Base-by-base conservation (phyloP, 2,797 vertebrate genomes). In the Lerista edwardsae region DNA sequence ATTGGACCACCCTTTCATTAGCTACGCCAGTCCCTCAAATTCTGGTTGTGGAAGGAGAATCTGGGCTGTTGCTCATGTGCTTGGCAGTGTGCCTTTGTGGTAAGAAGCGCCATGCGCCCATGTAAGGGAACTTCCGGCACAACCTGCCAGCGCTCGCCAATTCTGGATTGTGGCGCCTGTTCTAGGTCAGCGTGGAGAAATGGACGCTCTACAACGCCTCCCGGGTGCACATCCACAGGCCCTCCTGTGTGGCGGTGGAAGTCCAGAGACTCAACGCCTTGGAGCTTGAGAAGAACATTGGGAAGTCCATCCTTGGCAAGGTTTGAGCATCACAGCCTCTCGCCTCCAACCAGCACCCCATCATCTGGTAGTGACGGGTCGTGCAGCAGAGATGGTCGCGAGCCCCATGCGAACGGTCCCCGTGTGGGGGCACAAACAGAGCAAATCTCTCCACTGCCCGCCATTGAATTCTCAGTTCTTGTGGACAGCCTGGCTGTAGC, bases 301-400 rank as follows among this genome's bases (percentile, higher is more conserved):
- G 99, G 27, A 98, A 98, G 92, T 99, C 99, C 0, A 83, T 98
- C 87, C 96, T 99, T 61, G 98, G 99, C 67, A 99, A 99, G 97
- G 99, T 99, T 91, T 44, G 31, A 14, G 14, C 57, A 62, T 57
- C 67, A 62, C 75, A 64, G n/a, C 29, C 41, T 72, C 39, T 72
- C 62, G 57, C 39, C 2, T 19, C 41, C 17, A 7, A 61, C 80
- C 62, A 29, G 36, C 65, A 9, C 36, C 9, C 59, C 4, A 9
- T 1, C 27, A 61, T n/a, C 34, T 19, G 6, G 51, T 14, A 51
- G 4, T 61, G 51, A 55, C 64, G 59, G 14, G 59, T 64, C n/a
- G 2, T n/a, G 8, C 21, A 17, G 55, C 61, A 68, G 74, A 34
- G 68, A 25, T 61, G 59, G 23, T 23, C 3, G 36, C 25, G 8